Evolutionary conservation across 1,140 invertebrate species (phyloP).

Genomic region (Onthophagus taurus): DNA sequence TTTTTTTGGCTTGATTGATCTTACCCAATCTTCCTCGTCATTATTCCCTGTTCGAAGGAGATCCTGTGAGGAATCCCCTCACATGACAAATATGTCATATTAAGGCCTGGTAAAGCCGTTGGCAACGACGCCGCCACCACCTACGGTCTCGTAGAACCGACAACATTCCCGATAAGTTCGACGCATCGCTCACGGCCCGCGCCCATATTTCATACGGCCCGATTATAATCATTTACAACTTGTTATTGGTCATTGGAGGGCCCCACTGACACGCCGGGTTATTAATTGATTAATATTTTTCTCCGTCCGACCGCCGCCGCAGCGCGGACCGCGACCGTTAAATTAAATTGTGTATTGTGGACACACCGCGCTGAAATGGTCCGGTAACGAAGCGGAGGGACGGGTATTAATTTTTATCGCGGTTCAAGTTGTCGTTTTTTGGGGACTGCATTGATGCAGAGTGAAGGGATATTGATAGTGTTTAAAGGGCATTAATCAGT

Average conservation of each 20-base stretch:
- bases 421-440: background rate
- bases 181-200: conserved; percentile 15
- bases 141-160: conserved; percentile 20
- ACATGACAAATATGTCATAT: conserved; percentile 21
- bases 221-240: conserved; percentile 18
- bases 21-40: conserved; percentile 13
- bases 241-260: conserved; percentile 13
- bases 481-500: conserved; percentile 4
- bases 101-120: conserved; percentile 14
- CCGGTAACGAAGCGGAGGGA: conserved; percentile 5
- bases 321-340: background rate
- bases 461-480: conserved; percentile 1
- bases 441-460: too few species aligned
- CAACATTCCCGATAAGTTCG: conserved; percentile 23
- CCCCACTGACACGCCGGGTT: conserved; percentile 8
- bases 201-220: conserved; percentile 17
- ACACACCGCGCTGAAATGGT: conserved; percentile 3
- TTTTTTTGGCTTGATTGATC: conserved; percentile 10
- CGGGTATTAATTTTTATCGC: conserved; percentile 6
- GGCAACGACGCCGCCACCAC: conserved; percentile 15
- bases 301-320: background rate
- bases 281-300: conserved; percentile 16
- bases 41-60: conserved; percentile 6
- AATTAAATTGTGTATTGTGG: conserved; percentile 11
- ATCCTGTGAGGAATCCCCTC: conserved; percentile 7